A percentile compares a stretch with the other conserved stretches of the same genome.
Evolutionary conservation across 2,888 invertebrate species (phyloP).

Genomic region (Drosophila yooni): DNA sequence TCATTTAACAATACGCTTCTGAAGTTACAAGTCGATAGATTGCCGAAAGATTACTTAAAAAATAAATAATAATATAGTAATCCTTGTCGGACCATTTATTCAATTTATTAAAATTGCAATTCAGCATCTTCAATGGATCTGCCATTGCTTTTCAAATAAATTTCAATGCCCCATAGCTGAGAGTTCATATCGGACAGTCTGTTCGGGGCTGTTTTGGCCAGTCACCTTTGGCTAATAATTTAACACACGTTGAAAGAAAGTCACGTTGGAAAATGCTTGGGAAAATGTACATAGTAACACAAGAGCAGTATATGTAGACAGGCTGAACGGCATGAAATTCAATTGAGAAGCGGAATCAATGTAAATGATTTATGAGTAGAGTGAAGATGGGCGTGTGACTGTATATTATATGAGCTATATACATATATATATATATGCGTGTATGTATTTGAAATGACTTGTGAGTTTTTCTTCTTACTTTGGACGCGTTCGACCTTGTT

Average conservation of each 20-base stretch:
- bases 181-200: slow-evolving; percentile 6
- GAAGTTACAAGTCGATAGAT: not conserved
- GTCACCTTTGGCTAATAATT: slow-evolving; percentile 55
- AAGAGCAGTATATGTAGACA: slow-evolving; percentile 20
- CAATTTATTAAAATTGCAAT: slow-evolving; percentile 37
- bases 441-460: slow-evolving; percentile 49
- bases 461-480: slow-evolving; percentile 77
- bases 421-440: slow-evolving; percentile 14
- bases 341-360: slow-evolving; percentile 56
- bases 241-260: slow-evolving; percentile 20
- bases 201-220: slow-evolving; percentile 29
- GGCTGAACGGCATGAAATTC: slow-evolving; percentile 35
- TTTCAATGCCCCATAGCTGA: slow-evolving; percentile 7
- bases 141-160: slow-evolving; percentile 13
- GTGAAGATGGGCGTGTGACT: slow-evolving; percentile 13
- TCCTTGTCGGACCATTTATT: not conserved
- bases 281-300: slow-evolving; percentile 24
- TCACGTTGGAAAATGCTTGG: slow-evolving; percentile 27
- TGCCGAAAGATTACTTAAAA: not conserved
- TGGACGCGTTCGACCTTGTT: slow-evolving; percentile 74
- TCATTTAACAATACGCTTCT: not conserved
- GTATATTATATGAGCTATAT: slow-evolving; percentile 25
- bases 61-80: not conserved
- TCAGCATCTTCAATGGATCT: slow-evolving; percentile 43
- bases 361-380: slow-evolving; percentile 63